phyloP scores from a whole-genome alignment of 2,113 vertebrate genomes.

The Seriola rivoliana region DNA sequence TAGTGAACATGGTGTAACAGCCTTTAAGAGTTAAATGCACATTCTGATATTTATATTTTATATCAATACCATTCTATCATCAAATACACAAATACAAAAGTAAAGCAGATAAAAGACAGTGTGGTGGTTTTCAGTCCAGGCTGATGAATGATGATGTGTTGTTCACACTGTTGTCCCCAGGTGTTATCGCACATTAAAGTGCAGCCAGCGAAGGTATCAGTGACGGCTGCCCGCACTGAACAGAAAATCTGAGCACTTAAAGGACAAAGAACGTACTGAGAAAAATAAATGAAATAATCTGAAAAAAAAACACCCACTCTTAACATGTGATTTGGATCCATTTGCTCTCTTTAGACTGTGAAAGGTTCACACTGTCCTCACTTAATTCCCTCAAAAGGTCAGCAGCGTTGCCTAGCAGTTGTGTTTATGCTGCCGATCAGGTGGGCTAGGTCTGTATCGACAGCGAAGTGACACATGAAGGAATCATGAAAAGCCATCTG shows the following conservation, averaged over 20 bases:
- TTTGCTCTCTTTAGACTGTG: slow-evolving; percentile 52
- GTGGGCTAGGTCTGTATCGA: slow-evolving; percentile 37
- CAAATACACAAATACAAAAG: background rate
- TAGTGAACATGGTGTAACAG: background rate
- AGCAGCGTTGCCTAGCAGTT: slow-evolving; percentile 74
- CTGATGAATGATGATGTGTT: slow-evolving; percentile 24
- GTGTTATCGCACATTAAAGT: slow-evolving; percentile 47
- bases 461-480: slow-evolving; percentile 48
- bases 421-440: slow-evolving; percentile 60
- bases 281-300: slow-evolving; percentile 43
- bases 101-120: background rate
- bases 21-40: background rate
- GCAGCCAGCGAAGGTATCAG: slow-evolving; percentile 39
- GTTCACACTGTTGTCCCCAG: slow-evolving; percentile 42
- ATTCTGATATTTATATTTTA: background rate
- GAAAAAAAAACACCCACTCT: slow-evolving; percentile 46
- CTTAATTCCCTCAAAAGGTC: slow-evolving; percentile 81
- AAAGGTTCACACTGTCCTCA: slow-evolving; percentile 76
- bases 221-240: slow-evolving; percentile 15
- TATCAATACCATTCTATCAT: background rate
- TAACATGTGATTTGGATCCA: slow-evolving; percentile 59
- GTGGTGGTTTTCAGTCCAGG: slow-evolving; percentile 5
- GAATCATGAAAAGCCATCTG: slow-evolving; percentile 49
- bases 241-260: slow-evolving; percentile 19
- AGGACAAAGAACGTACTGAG: slow-evolving; percentile 24